Base-by-base conservation (phyloP, 2,113 vertebrate species). In the Struthio camelus region DNA sequence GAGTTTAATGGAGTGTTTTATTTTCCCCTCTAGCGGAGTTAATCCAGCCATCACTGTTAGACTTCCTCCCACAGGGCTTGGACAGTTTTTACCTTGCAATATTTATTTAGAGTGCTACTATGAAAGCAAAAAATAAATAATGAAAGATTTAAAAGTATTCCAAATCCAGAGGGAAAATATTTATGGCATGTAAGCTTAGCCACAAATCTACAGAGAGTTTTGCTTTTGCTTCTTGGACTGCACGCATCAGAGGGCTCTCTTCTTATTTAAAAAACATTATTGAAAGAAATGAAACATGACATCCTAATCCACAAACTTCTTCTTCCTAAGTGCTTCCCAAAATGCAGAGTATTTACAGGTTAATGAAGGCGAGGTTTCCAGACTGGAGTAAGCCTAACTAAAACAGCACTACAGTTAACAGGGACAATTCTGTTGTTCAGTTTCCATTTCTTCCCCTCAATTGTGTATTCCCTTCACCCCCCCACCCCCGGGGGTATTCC, bases 1-100 rank as follows among this genome's bases (percentile, higher is more conserved):
- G 32, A 77, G 51, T 93, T 96, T 64, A 67, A 58, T 61, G 59
- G 15, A 48, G 62, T 42, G 50, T 80, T 88, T 83, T 51, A 79
- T 92, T 96, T 89, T 93, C 14, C 50, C 61, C 44, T 53, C 32
- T 42, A 92, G 36, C 62, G 2, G n/a, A 82, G 28, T 50, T 67
- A 95, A 79, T n/a, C 24, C 13, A 76, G 27, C 14, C 24, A 56
- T 3, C 75, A n/a, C 42, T 46, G 18, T 85, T 85, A 95, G 54
- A 61, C 34, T n/a, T 88, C 27, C 84, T 62, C 17, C 58, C 58
- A 66, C 9, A 30, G 6, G 44, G 34, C 32, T 62, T 71, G 46
- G 24, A 72, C 7, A 77, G 62, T 66, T 93, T 94, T 94, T 89
- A 51, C 67, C 51, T 95, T 85, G 85, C 51, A 88, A 11, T 90